Percentiles rank a stretch among this genome's conserved stretches.
Evolutionary conservation across 2,888 invertebrate genomes (phyloP).

Genomic region (Agriopis aurantiaria): DNA sequence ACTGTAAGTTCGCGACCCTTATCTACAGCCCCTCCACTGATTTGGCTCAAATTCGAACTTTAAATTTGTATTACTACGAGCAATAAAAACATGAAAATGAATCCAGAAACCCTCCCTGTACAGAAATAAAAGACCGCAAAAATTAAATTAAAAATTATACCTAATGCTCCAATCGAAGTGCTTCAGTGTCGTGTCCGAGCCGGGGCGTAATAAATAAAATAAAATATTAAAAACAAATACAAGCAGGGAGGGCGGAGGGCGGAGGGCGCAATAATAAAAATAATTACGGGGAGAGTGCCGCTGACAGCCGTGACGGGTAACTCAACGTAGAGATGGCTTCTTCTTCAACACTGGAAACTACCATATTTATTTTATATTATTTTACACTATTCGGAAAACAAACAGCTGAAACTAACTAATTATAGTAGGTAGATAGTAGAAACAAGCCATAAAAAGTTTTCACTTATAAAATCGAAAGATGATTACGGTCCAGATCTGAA

Average conservation of each 20-base stretch:
- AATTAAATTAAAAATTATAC: slow-evolving; percentile 34
- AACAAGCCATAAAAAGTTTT: too few relatives aligned
- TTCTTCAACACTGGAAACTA: not conserved
- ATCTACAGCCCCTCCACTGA: too few relatives aligned
- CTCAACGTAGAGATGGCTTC: slow-evolving; percentile 52
- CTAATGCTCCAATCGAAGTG: slow-evolving; percentile 37
- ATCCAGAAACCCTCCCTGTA: not conserved
- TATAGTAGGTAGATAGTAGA: too few relatives aligned
- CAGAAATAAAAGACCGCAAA: slow-evolving; percentile 10
- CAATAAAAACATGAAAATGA: not conserved
- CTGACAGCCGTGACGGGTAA: slow-evolving; percentile 60
- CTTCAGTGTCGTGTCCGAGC: slow-evolving; percentile 44
- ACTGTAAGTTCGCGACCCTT: too few relatives aligned
- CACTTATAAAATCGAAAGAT: too few relatives aligned
- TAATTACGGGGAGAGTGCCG: slow-evolving; percentile 75
- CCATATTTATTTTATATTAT: too few relatives aligned
- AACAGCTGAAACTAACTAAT: too few relatives aligned
- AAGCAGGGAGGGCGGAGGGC: slow-evolving; percentile 40
- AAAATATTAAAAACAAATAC: slow-evolving; percentile 63
- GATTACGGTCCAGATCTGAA: too few relatives aligned
- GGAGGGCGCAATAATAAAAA: slow-evolving; percentile 47
- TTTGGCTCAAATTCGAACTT: too few relatives aligned
- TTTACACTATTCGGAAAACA: too few relatives aligned
- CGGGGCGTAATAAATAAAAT: slow-evolving; percentile 48
- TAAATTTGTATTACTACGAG: too few relatives aligned